Base-by-base conservation (phyloP, 2,888 invertebrate species). In the Volucella inanis region DNA sequence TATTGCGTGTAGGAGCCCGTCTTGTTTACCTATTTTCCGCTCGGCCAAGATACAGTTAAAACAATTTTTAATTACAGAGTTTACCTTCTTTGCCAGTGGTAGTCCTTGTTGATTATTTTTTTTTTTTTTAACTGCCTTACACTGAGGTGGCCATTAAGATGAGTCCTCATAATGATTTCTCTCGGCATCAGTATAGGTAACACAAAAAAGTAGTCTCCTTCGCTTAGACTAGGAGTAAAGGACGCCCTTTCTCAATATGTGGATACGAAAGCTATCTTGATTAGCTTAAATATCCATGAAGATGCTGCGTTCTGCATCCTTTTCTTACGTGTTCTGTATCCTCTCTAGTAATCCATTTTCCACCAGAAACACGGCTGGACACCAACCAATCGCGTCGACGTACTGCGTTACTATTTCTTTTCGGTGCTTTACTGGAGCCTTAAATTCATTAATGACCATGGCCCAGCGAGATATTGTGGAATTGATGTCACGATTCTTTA, bases 1-100 rank as follows among this genome's bases (percentile, higher is more conserved):
- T 4, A 91, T 88, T 0, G 88, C 83, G 59, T 90, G 65, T 39
- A 90, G 77, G n/a, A 87, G 88, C n/a, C 90, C 90, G 86, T 90
- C 90, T 31, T 89, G 82, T 75, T 59, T 57, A 18, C 57, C 70
- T 1, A 15, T 38, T 89, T 90, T 4, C 89, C 88, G 55, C 72
- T 87, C 38, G 31, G 72, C 47, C 8, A 83, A 55, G 47, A 76
- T 83, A 49, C 78, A 18, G 18, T 1, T 38, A 8, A 86, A 45
- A 22, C 82, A 70, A 12, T 54, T 70, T 43, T 15, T 11, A 11
- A 78, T 43, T 18, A 52, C 38, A 38, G 39, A 3, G 14, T 0
- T 50, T 39, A 65, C 49, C 31, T 71, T 45, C 18, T 59, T 43
- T 14, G 39, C 18, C 18, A 80, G 14, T 3, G 65, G 43, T 47